Base-by-base conservation (phyloP, 2,113 vertebrate genomes). In the Vidua chalybeata region DNA sequence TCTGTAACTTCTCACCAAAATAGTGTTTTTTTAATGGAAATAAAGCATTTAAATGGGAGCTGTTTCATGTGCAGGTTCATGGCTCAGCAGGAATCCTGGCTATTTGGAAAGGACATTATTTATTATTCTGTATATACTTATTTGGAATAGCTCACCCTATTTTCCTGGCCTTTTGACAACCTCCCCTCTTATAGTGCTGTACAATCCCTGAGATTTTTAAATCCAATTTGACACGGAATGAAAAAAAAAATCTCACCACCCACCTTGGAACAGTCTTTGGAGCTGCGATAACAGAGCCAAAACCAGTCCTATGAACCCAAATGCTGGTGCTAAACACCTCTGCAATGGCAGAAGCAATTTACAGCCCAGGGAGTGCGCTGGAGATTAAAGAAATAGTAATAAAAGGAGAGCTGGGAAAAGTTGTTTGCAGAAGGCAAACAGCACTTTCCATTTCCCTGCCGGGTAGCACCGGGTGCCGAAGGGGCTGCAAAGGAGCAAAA, bases 291-390 rank as follows among this genome's bases (percentile, higher is more conserved):
- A 27, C 10, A 24, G 15, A 48, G 67, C 58, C 54, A 27, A 39
- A 59, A 63, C 69, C 33, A 45, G 24, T 3, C 45, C 45, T 7
- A 5, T 1, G 16, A 74, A 14, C 15, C 12, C 74, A 11, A 9
- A 1, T 0, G 1, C 55, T 33, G 43, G n/a, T 2, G 3, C 76
- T 72, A 11, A 79, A 54, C 52, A 19, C 27, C 28, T 55, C 62
- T 21, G 58, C 39, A 28, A 15, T 2, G 31, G 74, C 33, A 71
- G 72, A 69, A 87, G 5, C 56, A 3, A 19, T 33, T 71, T 43
- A 9, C 35, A 82, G 46, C 20, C 56, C 27, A 11, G 1, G 0
- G 22, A 54, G 24, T 0, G 4, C 30, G 3, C 18, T 15, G n/a
- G 31, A 31, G 58, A 33, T 8, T 9, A 71, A 74, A 62, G 19